These are phyloP conservation scores for Thymallus thymallus DNA, from an alignment of 2,113 vertebrate genomes.

Conservation along the genomic window DNA sequence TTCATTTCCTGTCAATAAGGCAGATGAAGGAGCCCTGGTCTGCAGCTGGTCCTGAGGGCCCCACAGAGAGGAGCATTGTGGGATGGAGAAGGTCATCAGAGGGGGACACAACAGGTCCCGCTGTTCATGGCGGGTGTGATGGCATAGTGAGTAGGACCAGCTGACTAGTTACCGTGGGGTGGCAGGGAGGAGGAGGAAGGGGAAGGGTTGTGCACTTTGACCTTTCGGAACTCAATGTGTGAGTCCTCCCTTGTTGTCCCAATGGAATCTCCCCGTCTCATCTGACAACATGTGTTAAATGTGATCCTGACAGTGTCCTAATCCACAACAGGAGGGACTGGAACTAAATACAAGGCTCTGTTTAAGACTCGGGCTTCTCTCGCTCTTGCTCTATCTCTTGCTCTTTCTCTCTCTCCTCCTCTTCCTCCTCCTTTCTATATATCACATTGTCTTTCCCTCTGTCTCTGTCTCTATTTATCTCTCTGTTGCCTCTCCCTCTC, in stretches of 20 bases:
- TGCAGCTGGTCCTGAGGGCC: conserved; percentile 60
- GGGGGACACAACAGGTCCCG: conserved; percentile 11
- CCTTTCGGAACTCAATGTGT: background rate
- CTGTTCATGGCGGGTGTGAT: conserved; percentile 34
- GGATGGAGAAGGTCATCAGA: conserved; percentile 33
- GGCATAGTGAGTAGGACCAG: conserved; percentile 20
- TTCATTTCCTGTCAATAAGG: conserved; percentile 64
- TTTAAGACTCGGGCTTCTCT: background rate
- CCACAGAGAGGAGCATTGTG: conserved; percentile 62
- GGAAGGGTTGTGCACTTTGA: conserved; percentile 1
- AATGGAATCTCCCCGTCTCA: background rate
- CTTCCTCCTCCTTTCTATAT: background rate
- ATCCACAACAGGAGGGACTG: background rate
- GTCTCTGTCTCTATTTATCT: background rate
- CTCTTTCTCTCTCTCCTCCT: background rate
- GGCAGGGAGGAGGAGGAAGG: background rate
- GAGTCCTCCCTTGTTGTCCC: background rate
- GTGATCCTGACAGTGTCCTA: background rate
- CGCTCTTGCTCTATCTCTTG: background rate
- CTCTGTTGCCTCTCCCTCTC: background rate
- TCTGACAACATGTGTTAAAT: conserved; percentile 6
- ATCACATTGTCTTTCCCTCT: background rate
- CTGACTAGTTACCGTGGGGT: background rate
- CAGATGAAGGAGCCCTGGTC: conserved; percentile 43
- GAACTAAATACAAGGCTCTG: background rate